Base-by-base conservation (phyloP, 2,113 vertebrate genomes). In the Saimiri boliviensis region DNA sequence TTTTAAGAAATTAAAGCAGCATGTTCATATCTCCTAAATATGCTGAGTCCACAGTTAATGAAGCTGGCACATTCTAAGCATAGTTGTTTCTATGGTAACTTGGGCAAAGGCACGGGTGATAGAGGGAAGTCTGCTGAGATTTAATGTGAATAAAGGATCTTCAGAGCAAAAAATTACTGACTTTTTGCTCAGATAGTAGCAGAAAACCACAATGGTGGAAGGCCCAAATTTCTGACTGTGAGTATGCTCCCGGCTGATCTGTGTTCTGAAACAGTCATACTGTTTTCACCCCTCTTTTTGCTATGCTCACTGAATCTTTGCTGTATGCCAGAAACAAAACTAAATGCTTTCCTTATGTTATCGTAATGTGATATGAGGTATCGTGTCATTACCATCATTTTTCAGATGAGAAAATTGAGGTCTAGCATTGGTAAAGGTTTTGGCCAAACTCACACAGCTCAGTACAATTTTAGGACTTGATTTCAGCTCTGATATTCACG, bases 121-220 rank as follows among this genome's bases (percentile, higher is more conserved):
- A 68, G 89, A 89, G 88, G 66, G 45, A 91, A 60, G 32, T 94
- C 54, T 74, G 74, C 49, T 45, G 70, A 66, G 93, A 56, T 73
- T 87, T 52, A 88, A 71, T 86, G 27, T n/a, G 58, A 58, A 58
- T 85, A 81, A 86, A 77, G 71, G 52, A 19, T 63, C 76, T 68
- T 70, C 40, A 76, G 66, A 74, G 42, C 42, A 83, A 86, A 52
- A 25, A 70, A 25, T 70, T 47, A 32, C 25, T n/a, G 21, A 21
- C 30, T 82, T 30, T 92, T 79, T 71, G 52, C 5, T 70, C n/a
- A 7, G 4, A 0, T 14, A 76, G 14, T 35, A 30, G 11, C 40
- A 47, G 11, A 27, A 60, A 40, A 1, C 3, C 16, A 6, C n/a
- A 7, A 14, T 21, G 10, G 6, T 3, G 16, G 60, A 56, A 86